Evolutionary conservation across 2,888 invertebrate genomes (phyloP).

Genomic region (Elaeidobius kamerunicus): DNA sequence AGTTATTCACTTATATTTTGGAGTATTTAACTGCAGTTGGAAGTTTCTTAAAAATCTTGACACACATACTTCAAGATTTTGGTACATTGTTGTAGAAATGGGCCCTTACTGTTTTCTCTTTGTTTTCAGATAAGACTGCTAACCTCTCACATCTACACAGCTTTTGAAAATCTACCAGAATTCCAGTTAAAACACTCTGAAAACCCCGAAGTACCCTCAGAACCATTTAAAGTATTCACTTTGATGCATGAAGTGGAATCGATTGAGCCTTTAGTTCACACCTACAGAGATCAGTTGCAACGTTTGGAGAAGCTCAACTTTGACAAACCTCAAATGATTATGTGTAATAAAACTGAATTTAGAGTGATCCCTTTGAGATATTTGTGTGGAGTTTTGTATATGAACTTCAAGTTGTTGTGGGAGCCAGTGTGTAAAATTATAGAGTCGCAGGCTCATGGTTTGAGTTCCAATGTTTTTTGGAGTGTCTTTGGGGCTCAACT

Average conservation of each 20-base stretch:
- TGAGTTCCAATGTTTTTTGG: slow-evolving; percentile 69
- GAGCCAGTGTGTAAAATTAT: slow-evolving; percentile 76
- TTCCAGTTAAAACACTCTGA: slow-evolving; percentile 47
- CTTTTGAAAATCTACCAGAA: slow-evolving; percentile 59
- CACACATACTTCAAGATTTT: too few species aligned
- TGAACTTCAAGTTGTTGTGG: slow-evolving; percentile 90
- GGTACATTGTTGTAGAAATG: too few species aligned
- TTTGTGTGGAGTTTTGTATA: slow-evolving; percentile 76
- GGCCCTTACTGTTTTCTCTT: too few species aligned
- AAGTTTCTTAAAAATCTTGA: too few species aligned
- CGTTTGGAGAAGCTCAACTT: slow-evolving; percentile 70
- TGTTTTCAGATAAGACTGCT: slow-evolving; percentile 65
- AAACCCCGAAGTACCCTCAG: slow-evolving; percentile 44
- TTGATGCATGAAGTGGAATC: slow-evolving; percentile 70
- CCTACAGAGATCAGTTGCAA: slow-evolving; percentile 75
- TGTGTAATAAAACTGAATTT: slow-evolving; percentile 58
- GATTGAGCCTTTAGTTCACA: slow-evolving; percentile 68
- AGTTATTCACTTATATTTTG: too few species aligned
- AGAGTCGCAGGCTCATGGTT: slow-evolving; percentile 65
- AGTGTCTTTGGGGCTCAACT: slow-evolving; percentile 61
- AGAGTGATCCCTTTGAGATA: slow-evolving; percentile 69
- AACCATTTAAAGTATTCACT: slow-evolving; percentile 60
- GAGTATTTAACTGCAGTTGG: too few species aligned
- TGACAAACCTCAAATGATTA: slow-evolving; percentile 53
- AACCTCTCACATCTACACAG: slow-evolving; percentile 69